A percentile compares a stretch with the other conserved stretches of the same genome.
These are phyloP conservation scores for Cricetomys ansorgei DNA, from an alignment of 2,113 vertebrate species.

Conservation along the genomic window DNA sequence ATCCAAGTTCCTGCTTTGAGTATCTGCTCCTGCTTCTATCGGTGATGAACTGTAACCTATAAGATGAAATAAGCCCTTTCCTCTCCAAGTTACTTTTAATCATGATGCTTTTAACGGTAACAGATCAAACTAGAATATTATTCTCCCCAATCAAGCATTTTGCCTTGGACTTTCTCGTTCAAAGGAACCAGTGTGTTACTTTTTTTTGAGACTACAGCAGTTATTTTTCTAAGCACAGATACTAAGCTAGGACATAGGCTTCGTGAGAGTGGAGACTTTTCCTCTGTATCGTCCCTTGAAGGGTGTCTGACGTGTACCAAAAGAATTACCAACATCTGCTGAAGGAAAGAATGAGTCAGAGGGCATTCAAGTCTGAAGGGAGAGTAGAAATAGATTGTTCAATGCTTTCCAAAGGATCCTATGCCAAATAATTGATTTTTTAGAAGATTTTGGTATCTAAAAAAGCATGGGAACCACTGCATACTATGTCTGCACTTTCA, in stretches of 20 bases:
- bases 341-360: conserved; percentile 37
- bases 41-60: background rate
- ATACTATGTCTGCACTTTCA: conserved; percentile 13
- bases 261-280: background rate
- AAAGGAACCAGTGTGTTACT: background rate
- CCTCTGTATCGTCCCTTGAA: background rate
- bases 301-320: background rate
- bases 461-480: background rate
- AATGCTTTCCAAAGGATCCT: conserved; percentile 10
- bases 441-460: conserved; percentile 43
- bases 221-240: background rate
- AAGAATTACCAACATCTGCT: background rate
- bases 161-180: background rate
- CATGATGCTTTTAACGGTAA: background rate
- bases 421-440: conserved; percentile 16
- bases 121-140: background rate
- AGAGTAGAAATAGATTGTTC: background rate
- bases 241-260: background rate
- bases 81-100: background rate
- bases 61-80: background rate
- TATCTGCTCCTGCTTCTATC: background rate
- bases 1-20: background rate
- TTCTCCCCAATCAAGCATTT: background rate
- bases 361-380: background rate
- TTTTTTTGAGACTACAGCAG: background rate